Conservation (phyloP, 2,888 invertebrate genomes). For the Ypsolopha sequella region DNA sequence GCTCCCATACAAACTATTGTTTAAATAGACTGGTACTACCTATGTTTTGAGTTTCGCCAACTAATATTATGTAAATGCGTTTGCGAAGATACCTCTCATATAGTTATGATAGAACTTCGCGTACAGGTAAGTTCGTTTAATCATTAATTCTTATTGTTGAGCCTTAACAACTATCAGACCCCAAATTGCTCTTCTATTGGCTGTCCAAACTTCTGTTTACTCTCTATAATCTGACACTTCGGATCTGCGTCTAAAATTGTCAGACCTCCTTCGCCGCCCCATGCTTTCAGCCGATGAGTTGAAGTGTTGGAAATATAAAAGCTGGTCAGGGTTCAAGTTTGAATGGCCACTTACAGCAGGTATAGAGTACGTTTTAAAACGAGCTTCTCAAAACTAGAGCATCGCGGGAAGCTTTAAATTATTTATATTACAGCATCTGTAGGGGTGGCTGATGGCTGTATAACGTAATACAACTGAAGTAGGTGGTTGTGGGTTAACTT, state of each 20-base stretch:
- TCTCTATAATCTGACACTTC: constrained; percentile 1
- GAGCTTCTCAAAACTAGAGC: constrained; percentile 9
- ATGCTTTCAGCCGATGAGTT: neutral
- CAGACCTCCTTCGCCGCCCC: constrained; percentile 9
- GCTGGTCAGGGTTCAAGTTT: neutral
- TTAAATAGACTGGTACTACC: no score
- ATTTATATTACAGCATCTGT: neutral
- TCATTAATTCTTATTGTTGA: neutral
- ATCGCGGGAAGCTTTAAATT: constrained; percentile 8
- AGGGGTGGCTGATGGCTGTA: neutral
- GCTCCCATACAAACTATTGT: no score
- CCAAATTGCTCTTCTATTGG: neutral
- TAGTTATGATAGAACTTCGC: no score
- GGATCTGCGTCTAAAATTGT: constrained; percentile 13
- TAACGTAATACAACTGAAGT: neutral
- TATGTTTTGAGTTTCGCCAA: no score
- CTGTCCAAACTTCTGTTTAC: constrained; percentile 1
- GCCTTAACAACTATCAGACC: constrained; percentile 2
- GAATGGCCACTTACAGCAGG: neutral
- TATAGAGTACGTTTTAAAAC: constrained; percentile 5
- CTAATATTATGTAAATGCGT: no score
- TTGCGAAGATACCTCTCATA: no score
- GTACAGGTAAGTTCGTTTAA: no score
- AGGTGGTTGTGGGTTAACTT: neutral
- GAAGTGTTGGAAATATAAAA: neutral